phyloP scores from a whole-genome alignment of 2,797 vertebrate genomes.

The Catostomus latipinnis region DNA sequence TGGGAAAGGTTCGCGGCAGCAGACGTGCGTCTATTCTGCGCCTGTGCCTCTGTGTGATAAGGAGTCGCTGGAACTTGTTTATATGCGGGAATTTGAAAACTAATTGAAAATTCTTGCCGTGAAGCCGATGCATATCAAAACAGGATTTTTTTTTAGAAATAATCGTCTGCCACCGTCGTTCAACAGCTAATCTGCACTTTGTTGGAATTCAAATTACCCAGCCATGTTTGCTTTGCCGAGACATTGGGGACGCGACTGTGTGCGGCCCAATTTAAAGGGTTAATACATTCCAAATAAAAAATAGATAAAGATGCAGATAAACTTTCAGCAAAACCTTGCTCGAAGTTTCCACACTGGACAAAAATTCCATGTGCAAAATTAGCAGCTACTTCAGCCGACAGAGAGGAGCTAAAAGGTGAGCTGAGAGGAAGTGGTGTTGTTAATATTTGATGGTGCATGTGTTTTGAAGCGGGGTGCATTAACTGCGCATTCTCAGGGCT shows the following conservation, averaged over 20 bases:
- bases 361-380: slow-evolving; percentile 69
- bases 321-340: slow-evolving; percentile 66
- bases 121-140: slow-evolving; percentile 88
- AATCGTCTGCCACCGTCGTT: slow-evolving; percentile 83
- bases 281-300: too few species aligned
- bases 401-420: slow-evolving; percentile 17
- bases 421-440: slow-evolving; percentile 52
- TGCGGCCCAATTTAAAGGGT: slow-evolving; percentile 70
- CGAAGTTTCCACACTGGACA: slow-evolving; percentile 73
- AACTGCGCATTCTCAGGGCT: slow-evolving; percentile 91
- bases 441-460: slow-evolving; percentile 78
- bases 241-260: slow-evolving; percentile 73
- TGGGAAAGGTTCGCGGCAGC: slow-evolving; percentile 53
- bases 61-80: slow-evolving; percentile 85
- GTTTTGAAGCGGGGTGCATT: slow-evolving; percentile 81
- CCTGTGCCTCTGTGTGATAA: slow-evolving; percentile 81
- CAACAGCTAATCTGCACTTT: slow-evolving; percentile 85
- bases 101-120: slow-evolving; percentile 86
- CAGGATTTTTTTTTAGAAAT: slow-evolving; percentile 86
- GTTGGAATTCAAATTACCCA: slow-evolving; percentile 87
- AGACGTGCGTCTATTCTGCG: slow-evolving; percentile 72
- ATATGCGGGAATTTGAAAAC: slow-evolving; percentile 84
- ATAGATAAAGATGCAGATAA: slow-evolving; percentile 73
- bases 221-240: slow-evolving; percentile 83
- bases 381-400: slow-evolving; percentile 50